Base-by-base conservation (phyloP, 2,888 invertebrate genomes). In the Geotrupes spiniger region DNA sequence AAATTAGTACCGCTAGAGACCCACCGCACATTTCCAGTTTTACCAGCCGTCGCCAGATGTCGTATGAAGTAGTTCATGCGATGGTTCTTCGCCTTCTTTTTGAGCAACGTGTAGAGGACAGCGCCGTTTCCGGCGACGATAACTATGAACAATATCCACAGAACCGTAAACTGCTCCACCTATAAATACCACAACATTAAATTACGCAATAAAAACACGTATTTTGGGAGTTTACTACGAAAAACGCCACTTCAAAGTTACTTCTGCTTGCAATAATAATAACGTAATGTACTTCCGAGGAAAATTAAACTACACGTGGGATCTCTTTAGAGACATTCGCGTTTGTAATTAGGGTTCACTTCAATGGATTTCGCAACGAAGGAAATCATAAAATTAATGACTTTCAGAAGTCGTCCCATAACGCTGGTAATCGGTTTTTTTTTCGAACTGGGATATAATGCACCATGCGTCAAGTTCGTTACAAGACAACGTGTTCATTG, bases 51-150 rank as follows among this genome's bases (percentile, higher is more conserved):
- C 2, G 94, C 94, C 43, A 95, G 77, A 65, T 95, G 92, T 78
- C 90, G 90, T 60, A 95, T 94, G 75, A 95, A 95, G 77, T 91
- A 95, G 72, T 94, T 93, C 93, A 94, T 94, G 38, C 94, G 79
- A 39, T 92, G 92, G 70, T 92, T 92, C 61, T 92, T 80, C 42
- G 88, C 85, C 66, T 91, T 91, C 57, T 88, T 89, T 62, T 89
- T 78, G 46, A 87, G 78, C 49, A 95, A 80, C 1, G 92, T 90
- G 1, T 87, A 83, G 36, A 95, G 80, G n/a, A 95, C 94, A 0
- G 90, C 87, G 11, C 85, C 78, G 72, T 95, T 95, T 25, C 93
- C 89, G 41, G 88, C 79, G 33, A 95, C 88, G 55, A 95, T 95
- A 41, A 90, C 78, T 38, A 84, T 81, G 69, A 95, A 89, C 21